Base-by-base conservation (phyloP, 1,140 invertebrate genomes). In the Caenorhabditis elegans region DNA sequence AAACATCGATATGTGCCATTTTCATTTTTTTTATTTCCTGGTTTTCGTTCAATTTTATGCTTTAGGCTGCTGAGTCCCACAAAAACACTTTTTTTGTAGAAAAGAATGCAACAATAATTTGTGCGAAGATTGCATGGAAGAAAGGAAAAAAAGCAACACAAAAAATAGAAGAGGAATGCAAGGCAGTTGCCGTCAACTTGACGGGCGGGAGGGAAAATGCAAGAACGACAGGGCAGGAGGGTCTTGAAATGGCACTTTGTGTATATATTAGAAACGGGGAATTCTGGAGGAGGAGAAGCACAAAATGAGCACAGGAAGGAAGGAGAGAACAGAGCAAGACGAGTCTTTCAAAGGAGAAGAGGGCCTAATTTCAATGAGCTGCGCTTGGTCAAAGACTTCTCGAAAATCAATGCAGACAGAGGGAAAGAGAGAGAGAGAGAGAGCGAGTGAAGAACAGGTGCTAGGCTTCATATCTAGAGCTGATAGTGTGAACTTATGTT, bases 181-280 rank as follows among this genome's bases (percentile, higher is more conserved):
- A 28, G 4, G 60, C 53, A 60, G 53, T 60, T 39, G 60, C 34
- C n/a, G 34, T 22, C 60, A 70, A 70, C 60, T 70, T 70, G 60
- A 70, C 60, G 34, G n/a, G 60, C n/a, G 60, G 34, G 49, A 53
- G n/a, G n/a, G n/a, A 70, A 70, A 70, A 39, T 11, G 15, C 19
- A 43, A 70, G 60, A 70, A 70, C 60, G 60, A 70, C 60, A 70
- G 60, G n/a, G 51, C 51, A 22, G 55, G 55, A 34, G 26, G 60
- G 60, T n/a, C 60, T 70, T 39, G 60, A 70, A 70, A 70, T 70
- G 60, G 60, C 60, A 70, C 60, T 70, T 70, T 70, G 60, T 70
- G 31, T 39, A 70, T 39, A 70, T 70, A 70, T 36, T 70, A 70
- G 60, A 70, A 70, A 70, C 60, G 17, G n/a, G n/a, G 19, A 31